Evolutionary conservation across 2,113 vertebrate species (phyloP), one percentile per base, ranked within the genome.

Genomic region (Phrynosoma platyrhinos): DNA sequence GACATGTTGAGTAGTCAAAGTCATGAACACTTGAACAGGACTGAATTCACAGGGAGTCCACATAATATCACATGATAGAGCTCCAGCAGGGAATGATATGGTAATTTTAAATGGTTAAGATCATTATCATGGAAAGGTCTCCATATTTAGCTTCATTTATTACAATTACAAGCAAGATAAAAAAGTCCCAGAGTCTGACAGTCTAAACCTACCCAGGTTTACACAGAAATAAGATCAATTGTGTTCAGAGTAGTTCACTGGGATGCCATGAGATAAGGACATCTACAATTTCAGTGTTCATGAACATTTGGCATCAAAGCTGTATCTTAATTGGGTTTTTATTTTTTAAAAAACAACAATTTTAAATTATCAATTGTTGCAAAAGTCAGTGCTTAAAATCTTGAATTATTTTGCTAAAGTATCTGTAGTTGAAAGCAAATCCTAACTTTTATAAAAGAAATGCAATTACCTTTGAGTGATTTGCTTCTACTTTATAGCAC

Each of bases 111-210:
- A 21, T 58, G 9, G 58, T 62, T n/a, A 58, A 30, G 10, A 66
- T 25, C 18, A 14, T 66, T 40, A 68, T 23, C 40, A 40, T 47
- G 40, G 25, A 69, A 69, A 36, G n/a, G 18, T 9, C n/a, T 20
- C 18, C 18, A 12, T 13, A 66, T 5, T 23, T 23, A 25, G 92
- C 91, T 90, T 72, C 84, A 94, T 94, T 95, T 90, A 92, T 94
- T 92, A 95, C 94, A 95, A 90, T 89, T 91, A 94, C 93, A 94
- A 93, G 86, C 0, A 3, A 90, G 87, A 94, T 87, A 95, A 91
- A 92, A 62, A 2, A 12, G 91, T 95, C 91, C 87, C 94, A 92
- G 93, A 91, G 88, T 94, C 23, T 25, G n/a, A 80, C 2, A 36
- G 27, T 27, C 27, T 6, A 79, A 21, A 62, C 8, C 53, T 80